A percentile compares a stretch with the other conserved stretches of the same genome.
Evolutionary conservation across 2,797 vertebrate species (phyloP).

Genomic region (Chaunax sp.): DNA sequence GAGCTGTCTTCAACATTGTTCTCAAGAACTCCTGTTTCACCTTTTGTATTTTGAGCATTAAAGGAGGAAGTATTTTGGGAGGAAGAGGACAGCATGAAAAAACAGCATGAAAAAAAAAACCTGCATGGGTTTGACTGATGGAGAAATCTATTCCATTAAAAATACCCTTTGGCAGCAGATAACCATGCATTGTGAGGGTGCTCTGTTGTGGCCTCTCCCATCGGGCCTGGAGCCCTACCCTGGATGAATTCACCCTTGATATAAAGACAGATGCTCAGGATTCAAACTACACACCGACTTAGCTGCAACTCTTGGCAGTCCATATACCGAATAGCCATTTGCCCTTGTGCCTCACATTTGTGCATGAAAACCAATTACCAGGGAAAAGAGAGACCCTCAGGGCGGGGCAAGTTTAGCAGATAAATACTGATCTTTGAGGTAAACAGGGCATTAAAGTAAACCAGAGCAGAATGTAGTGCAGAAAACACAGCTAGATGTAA

Average conservation of each 20-base stretch:
- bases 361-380: conserved; percentile 34
- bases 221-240: conserved; percentile 21
- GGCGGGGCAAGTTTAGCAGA: conserved; percentile 20
- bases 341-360: conserved; percentile 37
- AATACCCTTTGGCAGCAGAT: conserved; percentile 28
- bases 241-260: conserved; percentile 15
- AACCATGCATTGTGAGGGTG: conserved; percentile 15
- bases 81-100: neutral
- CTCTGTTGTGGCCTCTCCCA: conserved; percentile 8
- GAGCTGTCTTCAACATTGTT: conserved; percentile 1
- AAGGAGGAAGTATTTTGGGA: conserved; percentile 9
- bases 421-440: conserved; percentile 42
- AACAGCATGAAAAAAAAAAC: neutral
- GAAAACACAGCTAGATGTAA: conserved; percentile 11
- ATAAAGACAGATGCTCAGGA: conserved; percentile 30
- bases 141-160: conserved; percentile 34
- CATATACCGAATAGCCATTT: conserved; percentile 19
- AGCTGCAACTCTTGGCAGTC: conserved; percentile 5
- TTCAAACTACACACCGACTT: conserved; percentile 27
- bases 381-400: conserved; percentile 46
- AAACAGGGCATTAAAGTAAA: conserved; percentile 14
- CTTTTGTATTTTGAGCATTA: conserved; percentile 1
- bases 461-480: neutral
- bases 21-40: neutral
- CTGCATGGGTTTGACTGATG: neutral